A percentile compares a stretch with the other conserved stretches of the same genome.
phyloP scores from a whole-genome alignment of 2,888 invertebrate genomes.

The Heterodera filipjevi region DNA sequence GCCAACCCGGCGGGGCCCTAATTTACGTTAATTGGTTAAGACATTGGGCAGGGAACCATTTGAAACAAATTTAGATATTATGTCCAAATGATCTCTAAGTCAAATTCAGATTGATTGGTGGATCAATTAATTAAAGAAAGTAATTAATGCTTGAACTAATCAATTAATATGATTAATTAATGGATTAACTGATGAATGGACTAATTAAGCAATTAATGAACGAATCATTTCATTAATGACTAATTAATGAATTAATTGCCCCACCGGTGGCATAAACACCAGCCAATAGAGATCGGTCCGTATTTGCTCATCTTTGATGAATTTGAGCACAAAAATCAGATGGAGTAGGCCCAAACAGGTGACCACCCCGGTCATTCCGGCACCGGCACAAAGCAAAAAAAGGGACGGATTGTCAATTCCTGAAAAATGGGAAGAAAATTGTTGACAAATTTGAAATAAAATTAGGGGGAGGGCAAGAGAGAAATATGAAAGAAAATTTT shows the following conservation, averaged over 20 bases:
- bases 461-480: not conserved
- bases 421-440: no score
- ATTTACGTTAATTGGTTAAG: no score
- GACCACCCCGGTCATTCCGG: constrained; percentile 49
- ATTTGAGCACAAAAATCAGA: constrained; percentile 57
- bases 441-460: not conserved
- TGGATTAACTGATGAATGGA: not conserved
- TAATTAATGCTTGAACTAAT: no score
- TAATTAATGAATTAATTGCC: not conserved
- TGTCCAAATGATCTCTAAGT: no score
- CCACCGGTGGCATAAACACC: constrained; percentile 61
- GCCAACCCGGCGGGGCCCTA: no score
- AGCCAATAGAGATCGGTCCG: constrained; percentile 61
- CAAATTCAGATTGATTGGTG: no score
- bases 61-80: no score
- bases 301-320: constrained; percentile 59
- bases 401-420: constrained; percentile 55
- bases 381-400: constrained; percentile 48
- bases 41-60: no score
- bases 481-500: no score
- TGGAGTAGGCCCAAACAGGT: constrained; percentile 54
- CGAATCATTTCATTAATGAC: constrained; percentile 8
- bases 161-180: no score
- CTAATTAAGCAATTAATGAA: no score
- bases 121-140: no score